Evolutionary conservation across 2,888 invertebrate species (phyloP).

Genomic region (Pollenia griseotomentosa): DNA sequence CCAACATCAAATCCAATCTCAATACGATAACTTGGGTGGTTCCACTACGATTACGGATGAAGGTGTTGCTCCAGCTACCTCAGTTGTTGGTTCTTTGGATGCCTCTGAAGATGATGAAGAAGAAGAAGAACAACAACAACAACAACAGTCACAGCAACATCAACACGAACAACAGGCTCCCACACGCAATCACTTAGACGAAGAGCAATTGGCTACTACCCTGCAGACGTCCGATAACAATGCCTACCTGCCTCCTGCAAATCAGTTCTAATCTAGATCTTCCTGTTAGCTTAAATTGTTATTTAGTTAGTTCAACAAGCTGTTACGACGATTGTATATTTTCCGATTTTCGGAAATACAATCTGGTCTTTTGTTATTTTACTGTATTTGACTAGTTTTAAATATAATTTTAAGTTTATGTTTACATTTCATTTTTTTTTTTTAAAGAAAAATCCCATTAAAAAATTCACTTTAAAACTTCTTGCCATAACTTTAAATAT

Average conservation of each 20-base stretch:
- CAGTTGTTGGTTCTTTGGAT: slow-evolving; percentile 82
- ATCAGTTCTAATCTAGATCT: slow-evolving; percentile 77
- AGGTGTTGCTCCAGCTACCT: slow-evolving; percentile 82
- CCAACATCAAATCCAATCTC: slow-evolving; percentile 83
- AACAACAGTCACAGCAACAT: slow-evolving; percentile 69
- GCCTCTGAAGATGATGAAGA: slow-evolving; percentile 79
- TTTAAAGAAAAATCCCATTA: neutral
- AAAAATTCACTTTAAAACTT: slow-evolving; percentile 27
- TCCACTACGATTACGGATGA: slow-evolving; percentile 82
- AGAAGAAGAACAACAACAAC: slow-evolving; percentile 73
- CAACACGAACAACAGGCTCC: slow-evolving; percentile 52
- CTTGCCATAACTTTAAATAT: slow-evolving; percentile 34
- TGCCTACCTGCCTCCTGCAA: slow-evolving; percentile 78
- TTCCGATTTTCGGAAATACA: neutral
- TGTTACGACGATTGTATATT: slow-evolving; percentile 71
- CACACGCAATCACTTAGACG: slow-evolving; percentile 22
- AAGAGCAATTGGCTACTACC: slow-evolving; percentile 59
- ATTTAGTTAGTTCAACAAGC: slow-evolving; percentile 80
- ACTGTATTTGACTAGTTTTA: slow-evolving; percentile 11
- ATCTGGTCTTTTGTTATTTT: slow-evolving; percentile 53
- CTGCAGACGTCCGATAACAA: slow-evolving; percentile 74
- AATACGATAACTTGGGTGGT: slow-evolving; percentile 82
- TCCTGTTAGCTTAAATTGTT: slow-evolving; percentile 79
- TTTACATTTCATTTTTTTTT: slow-evolving; percentile 18
- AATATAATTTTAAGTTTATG: slow-evolving; percentile 20